These are phyloP conservation scores for Apis florea DNA, from an alignment of 1,140 invertebrate genomes.

Conservation along the genomic window DNA sequence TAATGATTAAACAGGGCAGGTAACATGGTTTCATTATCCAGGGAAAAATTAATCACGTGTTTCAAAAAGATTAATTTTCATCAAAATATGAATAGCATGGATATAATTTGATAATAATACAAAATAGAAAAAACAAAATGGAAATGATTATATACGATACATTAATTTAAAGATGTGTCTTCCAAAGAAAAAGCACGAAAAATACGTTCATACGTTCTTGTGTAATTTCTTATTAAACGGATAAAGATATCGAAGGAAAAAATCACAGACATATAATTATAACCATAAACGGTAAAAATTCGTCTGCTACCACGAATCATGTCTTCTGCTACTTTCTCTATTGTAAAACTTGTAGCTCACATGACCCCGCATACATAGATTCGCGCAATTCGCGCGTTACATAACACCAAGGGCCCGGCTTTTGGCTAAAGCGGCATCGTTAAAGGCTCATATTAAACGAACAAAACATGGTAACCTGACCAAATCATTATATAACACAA, in stretches of 20 bases:
- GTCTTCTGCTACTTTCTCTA: constrained; percentile 79
- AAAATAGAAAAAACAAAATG: neutral
- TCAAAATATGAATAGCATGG: too few relatives aligned
- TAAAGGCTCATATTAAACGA: constrained; percentile 13
- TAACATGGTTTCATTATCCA: constrained; percentile 14
- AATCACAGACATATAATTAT: constrained; percentile 1
- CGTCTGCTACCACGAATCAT: constrained; percentile 47
- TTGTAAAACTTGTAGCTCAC: constrained; percentile 58
- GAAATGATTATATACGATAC: neutral
- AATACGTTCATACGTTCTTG: constrained; percentile 4
- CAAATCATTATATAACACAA: constrained; percentile 53
- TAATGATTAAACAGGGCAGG: constrained; percentile 8
- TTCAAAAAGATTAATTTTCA: neutral
- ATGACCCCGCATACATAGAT: constrained; percentile 59
- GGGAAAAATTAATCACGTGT: constrained; percentile 28
- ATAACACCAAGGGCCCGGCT: constrained; percentile 58
- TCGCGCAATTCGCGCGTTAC: constrained; percentile 65
- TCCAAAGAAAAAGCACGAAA: constrained; percentile 19
- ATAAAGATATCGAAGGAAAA: neutral
- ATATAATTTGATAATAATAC: neutral
- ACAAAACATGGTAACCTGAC: constrained; percentile 26
- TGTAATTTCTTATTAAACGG: constrained; percentile 32
- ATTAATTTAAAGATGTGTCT: constrained; percentile 16
- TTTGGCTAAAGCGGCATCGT: constrained; percentile 26
- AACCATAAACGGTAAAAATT: constrained; percentile 12